These are phyloP conservation scores for Galeruca laticollis DNA, from an alignment of 2,888 invertebrate species.

Conservation along the genomic window DNA sequence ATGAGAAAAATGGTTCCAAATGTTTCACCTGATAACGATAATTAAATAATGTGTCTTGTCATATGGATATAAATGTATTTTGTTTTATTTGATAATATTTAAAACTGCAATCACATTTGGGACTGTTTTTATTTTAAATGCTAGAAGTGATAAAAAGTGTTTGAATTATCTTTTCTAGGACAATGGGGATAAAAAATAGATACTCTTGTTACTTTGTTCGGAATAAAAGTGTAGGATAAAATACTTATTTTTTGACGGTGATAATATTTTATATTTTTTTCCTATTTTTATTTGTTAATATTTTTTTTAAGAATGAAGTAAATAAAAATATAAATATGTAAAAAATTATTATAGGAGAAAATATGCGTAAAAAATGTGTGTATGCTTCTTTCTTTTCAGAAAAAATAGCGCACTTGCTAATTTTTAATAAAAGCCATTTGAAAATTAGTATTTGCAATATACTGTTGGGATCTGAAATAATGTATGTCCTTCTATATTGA, in stretches of 20 bases:
- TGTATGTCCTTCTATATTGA: slow-evolving; percentile 6
- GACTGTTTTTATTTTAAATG: slow-evolving; percentile 15
- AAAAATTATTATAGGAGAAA: slow-evolving; percentile 47
- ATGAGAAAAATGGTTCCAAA: slow-evolving; percentile 11
- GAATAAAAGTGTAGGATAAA: slow-evolving; percentile 31
- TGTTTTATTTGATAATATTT: neutral
- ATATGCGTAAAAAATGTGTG: slow-evolving; percentile 47
- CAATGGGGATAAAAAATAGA: slow-evolving; percentile 4
- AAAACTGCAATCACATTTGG: neutral
- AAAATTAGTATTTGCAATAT: slow-evolving; percentile 26
- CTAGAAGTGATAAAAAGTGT: slow-evolving; percentile 18
- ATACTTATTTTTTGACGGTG: slow-evolving; percentile 45
- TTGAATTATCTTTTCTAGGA: slow-evolving; percentile 26
- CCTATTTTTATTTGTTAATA: slow-evolving; percentile 19
- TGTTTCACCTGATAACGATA: neutral
- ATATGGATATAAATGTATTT: neutral
- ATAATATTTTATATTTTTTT: slow-evolving; percentile 36
- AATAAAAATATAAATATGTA: slow-evolving; percentile 49
- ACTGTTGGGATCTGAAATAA: slow-evolving; percentile 7
- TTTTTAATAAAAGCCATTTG: slow-evolving; percentile 9
- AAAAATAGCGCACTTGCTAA: slow-evolving; percentile 35
- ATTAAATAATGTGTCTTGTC: neutral
- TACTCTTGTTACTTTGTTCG: slow-evolving; percentile 24
- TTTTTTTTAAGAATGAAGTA: slow-evolving; percentile 37
- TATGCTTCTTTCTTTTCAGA: slow-evolving; percentile 46